Base-by-base conservation (phyloP, 2,888 invertebrate genomes). In the Watsonalla cultraria region DNA sequence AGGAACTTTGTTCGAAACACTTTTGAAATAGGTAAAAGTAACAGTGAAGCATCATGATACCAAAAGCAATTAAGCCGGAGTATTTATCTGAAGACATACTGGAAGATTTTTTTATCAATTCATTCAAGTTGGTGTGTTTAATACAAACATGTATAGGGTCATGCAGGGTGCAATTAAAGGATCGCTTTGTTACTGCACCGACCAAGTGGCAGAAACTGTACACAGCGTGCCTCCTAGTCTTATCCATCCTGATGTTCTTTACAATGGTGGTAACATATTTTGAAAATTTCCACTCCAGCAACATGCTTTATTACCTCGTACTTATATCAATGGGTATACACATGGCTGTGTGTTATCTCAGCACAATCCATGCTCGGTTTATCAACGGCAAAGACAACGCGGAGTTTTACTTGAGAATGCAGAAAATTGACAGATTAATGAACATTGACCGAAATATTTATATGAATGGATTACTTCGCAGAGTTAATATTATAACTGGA, bases 351-450 rank as follows among this genome's bases (percentile, higher is more conserved):
- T 79, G 65, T 50, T 6, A 71, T 2, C 62, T 60, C 46, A 73
- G 73, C 50, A 59, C 77, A 1, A 61, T 81, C 42, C 73, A 84
- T 50, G 68, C 72, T 7, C 69, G 83, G n/a, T 86, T 86, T 45
- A 34, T 69, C 5, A 80, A 81, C 56, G 68, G 71, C 2, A 61
- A 72, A 2, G 57, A 55, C 0, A 85, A 83, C 57, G 69, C 74
- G 0, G 62, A 70, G 5, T 81, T 84, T 51, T 72, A 69, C n/a
- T 61, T 83, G 0, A 70, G 73, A 62, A 63, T 84, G 53, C 84
- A 87, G 63, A 66, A 77, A 58, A 70, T 85, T 5, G 84, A 86
- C 51, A 72, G 80, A 14, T 54, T 73, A 0, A 76, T 86, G 76
- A 74, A 72, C 34, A 60, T 84, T 15, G 65, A 80, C 13, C 65